These are phyloP conservation scores for Daphoenositta chrysoptera DNA, from an alignment of 2,113 vertebrate species.

Conservation along the genomic window DNA sequence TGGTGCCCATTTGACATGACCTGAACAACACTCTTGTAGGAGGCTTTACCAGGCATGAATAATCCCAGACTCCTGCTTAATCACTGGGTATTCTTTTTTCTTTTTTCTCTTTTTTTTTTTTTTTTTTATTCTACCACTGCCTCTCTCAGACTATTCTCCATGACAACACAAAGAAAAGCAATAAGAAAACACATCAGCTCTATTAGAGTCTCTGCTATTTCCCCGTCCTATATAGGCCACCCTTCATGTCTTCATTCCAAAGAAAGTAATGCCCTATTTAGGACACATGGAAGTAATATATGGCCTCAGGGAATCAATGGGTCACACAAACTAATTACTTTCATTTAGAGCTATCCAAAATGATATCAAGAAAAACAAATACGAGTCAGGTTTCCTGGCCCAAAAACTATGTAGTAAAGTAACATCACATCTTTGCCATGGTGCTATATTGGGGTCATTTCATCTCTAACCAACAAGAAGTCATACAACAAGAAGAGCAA, in stretches of 20 bases:
- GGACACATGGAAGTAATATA: neutral
- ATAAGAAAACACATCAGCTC: neutral
- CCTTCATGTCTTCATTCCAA: neutral
- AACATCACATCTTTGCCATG: neutral
- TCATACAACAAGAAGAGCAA: neutral
- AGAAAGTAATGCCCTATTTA: neutral
- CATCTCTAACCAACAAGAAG: neutral
- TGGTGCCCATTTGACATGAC: neutral
- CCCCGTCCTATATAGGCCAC: neutral
- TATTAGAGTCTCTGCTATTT: neutral
- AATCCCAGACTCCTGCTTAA: neutral
- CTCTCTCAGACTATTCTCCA: constrained; percentile 19
- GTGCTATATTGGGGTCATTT: neutral
- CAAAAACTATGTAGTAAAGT: neutral
- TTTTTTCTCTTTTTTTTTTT: rapidly evolving
- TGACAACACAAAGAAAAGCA: constrained; percentile 49
- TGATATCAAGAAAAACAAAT: neutral
- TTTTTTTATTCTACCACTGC: neutral
- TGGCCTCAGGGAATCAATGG: neutral
- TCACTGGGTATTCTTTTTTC: neutral
- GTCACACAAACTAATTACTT: neutral
- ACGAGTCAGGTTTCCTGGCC: neutral
- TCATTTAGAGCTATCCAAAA: neutral
- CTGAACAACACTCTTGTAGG: neutral
- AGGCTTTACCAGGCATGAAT: neutral